phyloP scores from a whole-genome alignment of 2,888 invertebrate genomes.

The Herminia tarsipennalis region DNA sequence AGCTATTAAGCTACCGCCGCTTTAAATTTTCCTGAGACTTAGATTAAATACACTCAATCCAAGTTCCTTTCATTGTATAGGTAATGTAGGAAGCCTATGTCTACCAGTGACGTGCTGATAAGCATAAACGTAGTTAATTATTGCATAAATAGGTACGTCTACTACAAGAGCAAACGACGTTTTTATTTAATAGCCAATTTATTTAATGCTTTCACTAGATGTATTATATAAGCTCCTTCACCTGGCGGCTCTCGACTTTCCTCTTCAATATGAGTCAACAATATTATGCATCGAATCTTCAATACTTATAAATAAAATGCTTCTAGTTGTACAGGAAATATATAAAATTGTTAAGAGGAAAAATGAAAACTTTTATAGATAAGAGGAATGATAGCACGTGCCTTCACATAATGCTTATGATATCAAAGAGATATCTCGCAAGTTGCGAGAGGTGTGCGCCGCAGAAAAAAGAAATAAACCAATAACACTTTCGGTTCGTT shows the following conservation, averaged over 20 bases:
- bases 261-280: constrained; percentile 10
- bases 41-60: too few relatives aligned
- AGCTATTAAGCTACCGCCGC: too few relatives aligned
- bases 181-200: constrained; percentile 23
- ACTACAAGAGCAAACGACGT: neutral
- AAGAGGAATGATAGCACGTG: constrained; percentile 60
- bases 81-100: too few relatives aligned
- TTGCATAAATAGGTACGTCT: too few relatives aligned
- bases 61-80: too few relatives aligned
- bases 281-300: constrained; percentile 12
- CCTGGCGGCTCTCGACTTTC: constrained; percentile 21
- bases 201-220: constrained; percentile 36
- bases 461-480: constrained; percentile 51
- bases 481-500: constrained; percentile 54
- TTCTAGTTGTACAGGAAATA: constrained; percentile 1
- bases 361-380: constrained; percentile 27
- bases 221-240: constrained; percentile 32
- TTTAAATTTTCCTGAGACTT: too few relatives aligned
- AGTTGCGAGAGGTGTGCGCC: constrained; percentile 2
- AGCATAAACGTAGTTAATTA: too few relatives aligned
- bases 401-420: constrained; percentile 62
- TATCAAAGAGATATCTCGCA: constrained; percentile 53
- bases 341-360: constrained; percentile 15
- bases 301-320: constrained; percentile 3
- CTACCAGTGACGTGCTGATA: too few relatives aligned